phyloP scores from a whole-genome alignment of 2,113 vertebrate genomes.

The Mesocricetus auratus region DNA sequence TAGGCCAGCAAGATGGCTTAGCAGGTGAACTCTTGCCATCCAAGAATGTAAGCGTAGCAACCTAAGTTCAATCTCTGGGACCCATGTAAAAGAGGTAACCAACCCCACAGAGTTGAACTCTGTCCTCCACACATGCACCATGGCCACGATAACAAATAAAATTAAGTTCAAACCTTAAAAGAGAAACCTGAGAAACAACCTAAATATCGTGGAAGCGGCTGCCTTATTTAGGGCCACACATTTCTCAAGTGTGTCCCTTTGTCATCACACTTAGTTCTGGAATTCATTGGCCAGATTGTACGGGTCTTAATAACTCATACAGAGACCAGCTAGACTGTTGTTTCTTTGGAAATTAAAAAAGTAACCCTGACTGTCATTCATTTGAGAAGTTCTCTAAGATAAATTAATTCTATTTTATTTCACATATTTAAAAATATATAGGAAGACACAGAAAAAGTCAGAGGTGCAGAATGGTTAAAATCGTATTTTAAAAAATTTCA shows the following conservation, averaged over 20 bases:
- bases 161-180: neutral
- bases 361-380: neutral
- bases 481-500: neutral
- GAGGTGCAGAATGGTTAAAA: neutral
- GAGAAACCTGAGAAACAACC: constrained; percentile 1
- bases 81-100: too few species aligned
- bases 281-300: neutral
- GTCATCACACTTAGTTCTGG: neutral
- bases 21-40: neutral
- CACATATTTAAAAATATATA: neutral
- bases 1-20: neutral
- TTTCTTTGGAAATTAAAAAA: constrained; percentile 51
- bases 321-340: neutral
- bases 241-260: neutral
- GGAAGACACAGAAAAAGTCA: neutral
- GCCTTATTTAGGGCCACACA: neutral
- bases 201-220: neutral
- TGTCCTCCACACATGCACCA: too few species aligned
- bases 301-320: neutral
- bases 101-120: too few species aligned
- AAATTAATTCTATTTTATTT: constrained; percentile 54
- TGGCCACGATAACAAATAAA: neutral
- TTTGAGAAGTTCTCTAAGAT: neutral
- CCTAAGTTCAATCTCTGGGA: neutral
- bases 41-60: too few species aligned